phyloP scores from a whole-genome alignment of 2,888 invertebrate species.

The Anoplius nigerrimus region DNA sequence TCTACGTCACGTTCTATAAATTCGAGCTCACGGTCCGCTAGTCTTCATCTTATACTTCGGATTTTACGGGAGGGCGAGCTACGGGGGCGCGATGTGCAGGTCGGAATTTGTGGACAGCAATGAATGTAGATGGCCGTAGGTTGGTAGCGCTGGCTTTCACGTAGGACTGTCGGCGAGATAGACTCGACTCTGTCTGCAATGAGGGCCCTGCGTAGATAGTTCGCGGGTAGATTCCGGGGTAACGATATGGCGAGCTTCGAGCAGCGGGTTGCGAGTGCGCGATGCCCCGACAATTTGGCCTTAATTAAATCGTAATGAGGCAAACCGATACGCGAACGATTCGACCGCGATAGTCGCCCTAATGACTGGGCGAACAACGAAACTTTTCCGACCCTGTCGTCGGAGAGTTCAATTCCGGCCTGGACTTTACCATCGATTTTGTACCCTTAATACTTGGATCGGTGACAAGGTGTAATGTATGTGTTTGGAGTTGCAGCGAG shows the following conservation, averaged over 20 bases:
- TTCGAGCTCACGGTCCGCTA: background rate
- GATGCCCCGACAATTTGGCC: background rate
- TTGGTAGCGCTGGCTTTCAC: too few species aligned
- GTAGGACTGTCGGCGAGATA: too few species aligned
- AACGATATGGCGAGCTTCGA: background rate
- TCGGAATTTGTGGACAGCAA: slow-evolving; percentile 11
- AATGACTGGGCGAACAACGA: too few species aligned
- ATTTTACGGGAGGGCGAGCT: background rate
- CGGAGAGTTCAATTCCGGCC: too few species aligned
- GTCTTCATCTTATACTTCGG: background rate
- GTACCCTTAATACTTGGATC: too few species aligned
- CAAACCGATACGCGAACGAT: background rate
- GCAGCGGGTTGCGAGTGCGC: too few species aligned
- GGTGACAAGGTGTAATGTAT: too few species aligned
- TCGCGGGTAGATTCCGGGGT: background rate
- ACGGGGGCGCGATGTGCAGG: slow-evolving; percentile 12
- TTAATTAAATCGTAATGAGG: background rate
- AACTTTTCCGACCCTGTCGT: background rate
- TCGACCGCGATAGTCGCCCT: background rate
- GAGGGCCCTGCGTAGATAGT: too few species aligned
- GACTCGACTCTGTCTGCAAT: too few species aligned
- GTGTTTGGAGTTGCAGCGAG: too few species aligned
- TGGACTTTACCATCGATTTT: too few species aligned
- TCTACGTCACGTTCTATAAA: background rate
- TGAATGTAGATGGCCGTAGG: background rate